Evolutionary conservation across 2,113 vertebrate species (phyloP).

Genomic region (Sarotherodon lohbergeri): DNA sequence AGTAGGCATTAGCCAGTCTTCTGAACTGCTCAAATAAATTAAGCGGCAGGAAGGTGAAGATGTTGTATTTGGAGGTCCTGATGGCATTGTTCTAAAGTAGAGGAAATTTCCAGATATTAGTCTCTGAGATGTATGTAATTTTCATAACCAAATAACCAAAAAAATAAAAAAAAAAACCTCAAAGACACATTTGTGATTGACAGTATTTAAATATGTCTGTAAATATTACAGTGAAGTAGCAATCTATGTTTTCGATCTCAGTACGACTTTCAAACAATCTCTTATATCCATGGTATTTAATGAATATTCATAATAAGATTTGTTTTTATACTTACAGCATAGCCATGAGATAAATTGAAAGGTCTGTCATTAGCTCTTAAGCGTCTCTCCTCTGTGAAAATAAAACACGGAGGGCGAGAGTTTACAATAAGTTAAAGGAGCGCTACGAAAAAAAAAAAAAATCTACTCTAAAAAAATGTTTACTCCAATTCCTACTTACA

Average conservation of each 20-base stretch:
- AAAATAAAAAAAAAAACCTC: slow-evolving; percentile 89
- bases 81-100: slow-evolving; percentile 83
- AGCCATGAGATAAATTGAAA: slow-evolving; percentile 80
- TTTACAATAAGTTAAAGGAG: neutral
- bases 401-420: neutral
- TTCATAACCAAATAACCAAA: slow-evolving; percentile 57
- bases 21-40: slow-evolving; percentile 96
- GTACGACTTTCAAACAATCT: neutral
- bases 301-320: neutral
- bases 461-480: neutral
- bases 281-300: neutral
- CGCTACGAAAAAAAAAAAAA: neutral
- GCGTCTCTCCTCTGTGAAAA: slow-evolving; percentile 74
- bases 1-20: slow-evolving; percentile 93
- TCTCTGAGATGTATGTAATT: neutral
- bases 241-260: neutral
- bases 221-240: neutral
- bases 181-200: slow-evolving; percentile 36
- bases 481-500: neutral
- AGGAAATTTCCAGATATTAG: slow-evolving; percentile 81
- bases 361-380: slow-evolving; percentile 85
- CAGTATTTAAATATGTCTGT: neutral
- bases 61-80: slow-evolving; percentile 90
- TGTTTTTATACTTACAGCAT: slow-evolving; percentile 78
- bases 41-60: slow-evolving; percentile 88